These are phyloP conservation scores for Triplophysa tibetana DNA, from an alignment of 2,113 vertebrate species.

Conservation along the genomic window DNA sequence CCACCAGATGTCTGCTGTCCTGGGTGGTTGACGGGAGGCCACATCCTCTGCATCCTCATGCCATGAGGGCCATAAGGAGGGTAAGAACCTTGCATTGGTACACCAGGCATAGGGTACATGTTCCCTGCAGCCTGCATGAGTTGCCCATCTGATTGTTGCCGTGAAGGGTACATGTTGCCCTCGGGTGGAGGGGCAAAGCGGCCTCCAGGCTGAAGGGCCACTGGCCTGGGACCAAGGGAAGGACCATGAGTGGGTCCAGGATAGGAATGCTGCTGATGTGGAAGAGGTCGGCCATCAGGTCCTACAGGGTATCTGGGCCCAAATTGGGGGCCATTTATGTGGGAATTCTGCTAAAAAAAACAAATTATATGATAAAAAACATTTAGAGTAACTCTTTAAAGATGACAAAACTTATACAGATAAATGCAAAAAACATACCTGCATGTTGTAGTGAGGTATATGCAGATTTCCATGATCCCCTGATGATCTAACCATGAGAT, in stretches of 20 bases:
- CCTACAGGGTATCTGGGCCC: slow-evolving; percentile 75
- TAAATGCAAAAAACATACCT: slow-evolving; percentile 70
- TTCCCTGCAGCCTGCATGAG: slow-evolving; percentile 63
- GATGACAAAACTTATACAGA: neutral
- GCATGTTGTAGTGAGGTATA: slow-evolving; percentile 79
- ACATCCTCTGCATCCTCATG: slow-evolving; percentile 72
- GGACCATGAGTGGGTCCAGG: slow-evolving; percentile 78
- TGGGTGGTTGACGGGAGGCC: slow-evolving; percentile 80
- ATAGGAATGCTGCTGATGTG: slow-evolving; percentile 74
- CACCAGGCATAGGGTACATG: slow-evolving; percentile 72
- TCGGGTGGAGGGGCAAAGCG: slow-evolving; percentile 76
- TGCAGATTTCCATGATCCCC: slow-evolving; percentile 79
- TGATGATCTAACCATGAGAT: slow-evolving; percentile 74
- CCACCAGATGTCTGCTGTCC: slow-evolving; percentile 65
- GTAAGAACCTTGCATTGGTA: slow-evolving; percentile 76
- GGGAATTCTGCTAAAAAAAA: slow-evolving; percentile 66
- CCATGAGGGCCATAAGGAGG: slow-evolving; percentile 80
- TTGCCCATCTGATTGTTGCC: slow-evolving; percentile 69
- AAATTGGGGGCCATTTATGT: slow-evolving; percentile 76
- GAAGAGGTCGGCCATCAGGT: slow-evolving; percentile 65
- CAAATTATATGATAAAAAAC: neutral
- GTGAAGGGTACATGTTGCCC: slow-evolving; percentile 74
- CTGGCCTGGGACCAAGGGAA: slow-evolving; percentile 76
- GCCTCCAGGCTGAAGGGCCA: slow-evolving; percentile 76
- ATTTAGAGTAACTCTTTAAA: neutral